Evolutionary conservation across 2,113 vertebrate genomes (phyloP).

Genomic region (Nothobranchius furzeri): DNA sequence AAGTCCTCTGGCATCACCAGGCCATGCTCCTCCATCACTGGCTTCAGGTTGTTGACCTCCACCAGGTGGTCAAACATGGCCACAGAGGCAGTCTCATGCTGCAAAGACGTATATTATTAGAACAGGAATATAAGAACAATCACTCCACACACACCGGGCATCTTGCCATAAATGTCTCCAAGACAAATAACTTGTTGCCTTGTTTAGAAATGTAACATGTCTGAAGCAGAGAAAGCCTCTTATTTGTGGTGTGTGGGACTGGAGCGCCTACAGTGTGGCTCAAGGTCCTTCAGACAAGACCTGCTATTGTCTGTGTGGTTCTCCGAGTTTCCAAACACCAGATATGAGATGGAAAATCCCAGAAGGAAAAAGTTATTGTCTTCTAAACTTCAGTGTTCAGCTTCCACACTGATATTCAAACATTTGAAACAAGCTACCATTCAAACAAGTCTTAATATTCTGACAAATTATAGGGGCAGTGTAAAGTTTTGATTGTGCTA

Average conservation of each 20-base stretch:
- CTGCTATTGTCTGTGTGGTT: too few species aligned
- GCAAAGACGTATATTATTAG: slow-evolving; percentile 1
- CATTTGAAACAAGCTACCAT: too few species aligned
- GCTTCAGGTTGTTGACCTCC: slow-evolving; percentile 77
- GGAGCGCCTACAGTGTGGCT: neutral
- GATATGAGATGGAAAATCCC: too few species aligned
- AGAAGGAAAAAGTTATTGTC: too few species aligned
- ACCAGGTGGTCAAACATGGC: slow-evolving; percentile 93
- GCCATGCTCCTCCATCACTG: slow-evolving; percentile 81
- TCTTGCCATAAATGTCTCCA: neutral
- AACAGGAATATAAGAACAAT: neutral
- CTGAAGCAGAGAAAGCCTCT: neutral
- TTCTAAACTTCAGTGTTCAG: too few species aligned
- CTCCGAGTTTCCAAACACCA: too few species aligned
- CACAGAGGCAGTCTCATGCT: slow-evolving; percentile 90
- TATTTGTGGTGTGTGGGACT: neutral
- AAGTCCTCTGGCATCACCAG: slow-evolving; percentile 86
- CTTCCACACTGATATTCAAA: too few species aligned
- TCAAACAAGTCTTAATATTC: too few species aligned
- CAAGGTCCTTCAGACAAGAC: neutral
- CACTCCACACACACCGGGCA: neutral
- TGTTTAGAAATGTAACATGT: neutral
- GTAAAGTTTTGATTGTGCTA: too few species aligned
- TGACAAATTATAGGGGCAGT: too few species aligned
- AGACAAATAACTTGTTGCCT: neutral